A percentile compares a stretch with the other conserved stretches of the same genome.
Evolutionary conservation across 2,797 vertebrate genomes (phyloP).

Genomic region (Poecilia gillii): DNA sequence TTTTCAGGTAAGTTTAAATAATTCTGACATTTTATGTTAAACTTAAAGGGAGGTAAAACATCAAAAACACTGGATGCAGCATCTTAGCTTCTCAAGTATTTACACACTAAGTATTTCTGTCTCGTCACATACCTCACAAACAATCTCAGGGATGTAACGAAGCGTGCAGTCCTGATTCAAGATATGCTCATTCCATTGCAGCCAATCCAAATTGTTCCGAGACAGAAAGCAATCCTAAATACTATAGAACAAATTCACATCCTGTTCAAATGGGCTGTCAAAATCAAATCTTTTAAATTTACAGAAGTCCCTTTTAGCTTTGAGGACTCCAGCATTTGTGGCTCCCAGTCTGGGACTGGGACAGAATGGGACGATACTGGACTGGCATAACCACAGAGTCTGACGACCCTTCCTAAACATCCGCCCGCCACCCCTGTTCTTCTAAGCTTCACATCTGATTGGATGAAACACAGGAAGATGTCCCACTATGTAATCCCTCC

Average conservation of each 20-base stretch:
- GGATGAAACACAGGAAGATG: slow-evolving; percentile 67
- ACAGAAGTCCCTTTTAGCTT: slow-evolving; percentile 38
- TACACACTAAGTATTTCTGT: slow-evolving; percentile 12
- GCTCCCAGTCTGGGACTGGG: slow-evolving; percentile 66
- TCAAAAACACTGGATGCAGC: slow-evolving; percentile 16
- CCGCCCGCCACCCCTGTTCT: slow-evolving; percentile 24
- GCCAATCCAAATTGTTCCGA: slow-evolving; percentile 20
- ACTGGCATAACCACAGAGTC: slow-evolving; percentile 72
- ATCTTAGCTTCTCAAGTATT: background rate
- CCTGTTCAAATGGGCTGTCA: slow-evolving; percentile 27
- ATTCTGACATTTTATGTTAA: background rate
- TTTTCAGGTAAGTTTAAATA: background rate
- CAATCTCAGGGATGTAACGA: slow-evolving; percentile 11
- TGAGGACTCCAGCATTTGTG: slow-evolving; percentile 48
- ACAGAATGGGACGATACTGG: slow-evolving; percentile 26
- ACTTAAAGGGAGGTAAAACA: slow-evolving; percentile 6
- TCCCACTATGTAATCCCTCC: slow-evolving; percentile 52
- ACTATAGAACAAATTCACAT: slow-evolving; percentile 20
- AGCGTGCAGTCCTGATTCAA: slow-evolving; percentile 39
- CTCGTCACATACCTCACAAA: slow-evolving; percentile 61
- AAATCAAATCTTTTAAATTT: slow-evolving; percentile 35
- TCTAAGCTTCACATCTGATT: slow-evolving; percentile 60
- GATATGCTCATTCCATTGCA: slow-evolving; percentile 45
- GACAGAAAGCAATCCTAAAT: slow-evolving; percentile 18
- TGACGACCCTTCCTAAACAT: slow-evolving; percentile 34